Percentiles rank a stretch among this genome's conserved stretches.
Evolutionary conservation across 1,140 invertebrate species (phyloP).

Genomic region (Danaus plexippus): DNA sequence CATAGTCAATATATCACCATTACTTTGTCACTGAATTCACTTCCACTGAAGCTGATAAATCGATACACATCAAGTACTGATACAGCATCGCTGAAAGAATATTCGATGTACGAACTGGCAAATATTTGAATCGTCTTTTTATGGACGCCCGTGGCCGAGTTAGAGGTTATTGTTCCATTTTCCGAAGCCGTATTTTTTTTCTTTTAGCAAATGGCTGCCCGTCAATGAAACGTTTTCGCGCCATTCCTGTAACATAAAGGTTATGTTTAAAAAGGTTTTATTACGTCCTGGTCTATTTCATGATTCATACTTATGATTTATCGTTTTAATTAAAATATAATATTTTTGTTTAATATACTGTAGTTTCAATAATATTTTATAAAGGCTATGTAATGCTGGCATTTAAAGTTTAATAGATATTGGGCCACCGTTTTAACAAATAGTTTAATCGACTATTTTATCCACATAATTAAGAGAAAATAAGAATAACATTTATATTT

Average conservation of each 20-base stretch:
- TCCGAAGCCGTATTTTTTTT: conserved; percentile 50
- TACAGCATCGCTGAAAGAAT: conserved; percentile 25
- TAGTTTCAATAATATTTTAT: too few species aligned
- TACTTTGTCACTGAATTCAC: conserved; percentile 15
- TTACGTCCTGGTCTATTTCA: background rate
- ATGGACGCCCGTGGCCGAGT: conserved; percentile 59
- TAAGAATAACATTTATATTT: too few species aligned
- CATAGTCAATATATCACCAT: conserved; percentile 8
- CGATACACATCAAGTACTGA: conserved; percentile 24
- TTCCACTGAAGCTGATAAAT: conserved; percentile 19
- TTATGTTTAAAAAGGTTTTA: conserved; percentile 10
- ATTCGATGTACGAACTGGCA: conserved; percentile 28
- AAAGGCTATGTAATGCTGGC: too few species aligned
- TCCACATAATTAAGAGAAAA: too few species aligned
- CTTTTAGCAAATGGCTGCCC: conserved; percentile 31
- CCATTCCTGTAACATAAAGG: conserved; percentile 24
- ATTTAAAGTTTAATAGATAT: too few species aligned
- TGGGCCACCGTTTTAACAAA: too few species aligned
- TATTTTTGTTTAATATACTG: too few species aligned
- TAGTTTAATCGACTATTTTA: too few species aligned
- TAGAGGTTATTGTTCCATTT: conserved; percentile 64
- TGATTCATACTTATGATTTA: too few species aligned
- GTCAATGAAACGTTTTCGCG: conserved; percentile 41
- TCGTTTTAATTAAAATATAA: too few species aligned
- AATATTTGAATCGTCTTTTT: conserved; percentile 51